Evolutionary conservation across 2,888 invertebrate species (phyloP).

Genomic region (Erebia ligea): DNA sequence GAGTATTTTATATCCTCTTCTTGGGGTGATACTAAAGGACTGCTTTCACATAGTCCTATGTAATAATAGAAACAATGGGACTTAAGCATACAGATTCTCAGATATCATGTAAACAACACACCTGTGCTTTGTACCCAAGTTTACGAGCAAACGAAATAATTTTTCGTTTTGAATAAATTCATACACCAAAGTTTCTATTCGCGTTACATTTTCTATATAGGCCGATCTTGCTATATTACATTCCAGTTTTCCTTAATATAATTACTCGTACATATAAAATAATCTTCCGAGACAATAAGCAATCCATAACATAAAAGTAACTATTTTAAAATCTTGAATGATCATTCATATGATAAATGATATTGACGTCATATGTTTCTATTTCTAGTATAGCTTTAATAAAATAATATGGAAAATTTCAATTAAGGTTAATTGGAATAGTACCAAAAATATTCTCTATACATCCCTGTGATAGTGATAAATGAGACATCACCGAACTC

Average conservation of each 20-base stretch:
- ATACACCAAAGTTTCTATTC: no score
- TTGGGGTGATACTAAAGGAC: not conserved
- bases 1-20: not conserved
- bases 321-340: constrained; percentile 5
- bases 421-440: constrained; percentile 6
- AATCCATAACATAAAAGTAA: not conserved
- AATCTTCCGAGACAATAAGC: not conserved
- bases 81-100: not conserved
- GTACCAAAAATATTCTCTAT: not conserved
- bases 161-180: no score
- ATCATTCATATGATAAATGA: not conserved
- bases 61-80: not conserved
- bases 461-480: not conserved
- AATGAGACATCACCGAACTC: not conserved
- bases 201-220: no score
- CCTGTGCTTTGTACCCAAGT: not conserved
- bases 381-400: constrained; percentile 1
- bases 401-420: constrained; percentile 4
- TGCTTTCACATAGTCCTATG: not conserved
- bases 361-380: constrained; percentile 6
- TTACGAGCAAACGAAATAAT: not conserved
- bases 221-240: not conserved
- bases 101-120: not conserved
- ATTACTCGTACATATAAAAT: not conserved
- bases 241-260: not conserved